Evolutionary conservation across 2,113 vertebrate genomes (phyloP).

Genomic region (Tragelaphus buxtoni): DNA sequence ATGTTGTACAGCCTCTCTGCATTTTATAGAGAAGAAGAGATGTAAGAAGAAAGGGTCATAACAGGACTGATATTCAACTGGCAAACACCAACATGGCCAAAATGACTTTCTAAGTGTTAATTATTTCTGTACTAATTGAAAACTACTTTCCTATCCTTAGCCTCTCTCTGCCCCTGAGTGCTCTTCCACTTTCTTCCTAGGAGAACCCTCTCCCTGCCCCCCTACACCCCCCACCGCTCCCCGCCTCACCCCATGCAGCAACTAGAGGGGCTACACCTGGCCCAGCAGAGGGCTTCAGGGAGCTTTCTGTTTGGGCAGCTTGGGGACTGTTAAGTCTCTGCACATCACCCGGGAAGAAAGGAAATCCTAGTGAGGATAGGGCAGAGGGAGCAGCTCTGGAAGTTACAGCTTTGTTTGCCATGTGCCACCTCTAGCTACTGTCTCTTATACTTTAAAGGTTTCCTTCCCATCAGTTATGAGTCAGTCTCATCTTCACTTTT

Average conservation of each 20-base stretch:
- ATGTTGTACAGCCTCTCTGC: background rate
- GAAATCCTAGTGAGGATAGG: background rate
- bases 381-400: background rate
- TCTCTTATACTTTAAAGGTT: background rate
- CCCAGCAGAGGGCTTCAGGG: background rate
- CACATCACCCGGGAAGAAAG: no score
- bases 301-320: background rate
- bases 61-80: background rate
- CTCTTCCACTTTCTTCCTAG: background rate
- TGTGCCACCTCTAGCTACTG: background rate
- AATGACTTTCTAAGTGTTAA: background rate
- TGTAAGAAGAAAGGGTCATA: background rate
- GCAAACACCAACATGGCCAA: background rate
- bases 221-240: rapidly evolving
- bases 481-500: background rate
- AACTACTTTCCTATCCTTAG: background rate
- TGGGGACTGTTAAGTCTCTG: background rate
- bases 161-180: background rate
- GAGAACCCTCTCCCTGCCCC: rapidly evolving
- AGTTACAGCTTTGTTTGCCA: background rate
- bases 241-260: background rate
- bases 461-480: background rate
- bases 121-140: background rate
- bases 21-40: background rate
- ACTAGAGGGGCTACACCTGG: background rate